Base-by-base conservation (phyloP, 2,888 invertebrate genomes). In the Chrysolina oricalcia region DNA sequence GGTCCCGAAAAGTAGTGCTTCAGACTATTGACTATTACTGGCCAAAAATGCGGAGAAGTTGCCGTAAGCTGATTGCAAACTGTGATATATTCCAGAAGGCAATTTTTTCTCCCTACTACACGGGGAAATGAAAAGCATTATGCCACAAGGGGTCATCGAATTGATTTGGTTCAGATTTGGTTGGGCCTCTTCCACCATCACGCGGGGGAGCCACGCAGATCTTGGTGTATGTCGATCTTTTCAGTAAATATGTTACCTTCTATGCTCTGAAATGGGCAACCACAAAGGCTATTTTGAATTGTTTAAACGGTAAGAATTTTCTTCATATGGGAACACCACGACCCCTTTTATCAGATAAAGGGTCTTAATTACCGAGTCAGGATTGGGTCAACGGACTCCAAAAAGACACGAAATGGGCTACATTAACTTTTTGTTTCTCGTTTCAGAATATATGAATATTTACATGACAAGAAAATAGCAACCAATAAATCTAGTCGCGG, bases 51-150 rank as follows among this genome's bases (percentile, higher is more conserved):
- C n/a, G 50, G 15, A 65, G 1, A n/a, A n/a, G n/a, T n/a, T n/a
- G n/a, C n/a, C n/a, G n/a, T n/a, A n/a, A n/a, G n/a, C n/a, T n/a
- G n/a, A n/a, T 74, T 1, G 43, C 64, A 5, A 17, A 19, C 6
- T 72, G 72, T 35, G 72, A 72, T 9, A n/a, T 75, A 8, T 72
- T 69, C 19, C 74, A 74, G 17, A 74, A 71, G 13, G 9, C 27
- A 1, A 74, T 71, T 53, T n/a, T 65, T 6, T 46, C 50, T 13
- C 64, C 50, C 6, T 19, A 41, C 3, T n/a, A 15, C 15, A 53
- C 6, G 71, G 71, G 8, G 68, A 62, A 40, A 70, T 70, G 63
- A 9, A 67, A 21, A 50, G 63, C 21, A 27, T 71, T 2, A 23
- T 74, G 19, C 66, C 71, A 2, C 0, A 63, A 11, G 75, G 75